phyloP scores from a whole-genome alignment of 2,113 vertebrate genomes.

The Microcebus tavaratra region DNA sequence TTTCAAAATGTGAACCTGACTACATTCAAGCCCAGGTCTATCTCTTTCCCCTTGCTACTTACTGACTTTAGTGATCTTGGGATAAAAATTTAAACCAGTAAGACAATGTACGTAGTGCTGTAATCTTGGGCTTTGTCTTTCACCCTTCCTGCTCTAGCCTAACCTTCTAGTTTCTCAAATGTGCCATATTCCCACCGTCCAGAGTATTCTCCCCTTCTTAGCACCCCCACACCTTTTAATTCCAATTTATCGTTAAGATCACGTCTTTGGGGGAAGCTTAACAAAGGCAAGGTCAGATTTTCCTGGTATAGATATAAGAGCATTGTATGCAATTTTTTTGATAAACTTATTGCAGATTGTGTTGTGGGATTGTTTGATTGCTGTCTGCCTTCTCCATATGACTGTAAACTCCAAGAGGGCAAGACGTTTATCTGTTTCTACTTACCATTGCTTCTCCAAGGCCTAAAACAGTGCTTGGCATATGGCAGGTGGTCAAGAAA shows the following conservation, averaged over 20 bases:
- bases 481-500: neutral
- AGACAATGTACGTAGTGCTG: fast-evolving
- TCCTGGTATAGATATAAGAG: neutral
- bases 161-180: neutral
- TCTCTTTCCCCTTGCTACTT: neutral
- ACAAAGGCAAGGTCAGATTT: neutral
- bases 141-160: neutral
- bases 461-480: neutral
- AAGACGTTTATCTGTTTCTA: neutral
- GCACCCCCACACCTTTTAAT: neutral
- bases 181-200: neutral
- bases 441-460: neutral
- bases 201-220: neutral
- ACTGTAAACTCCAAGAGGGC: neutral
- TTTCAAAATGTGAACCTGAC: neutral
- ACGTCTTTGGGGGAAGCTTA: neutral
- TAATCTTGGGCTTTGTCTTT: neutral
- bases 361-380: neutral
- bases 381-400: neutral
- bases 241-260: neutral
- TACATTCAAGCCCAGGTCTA: neutral
- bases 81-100: neutral
- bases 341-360: neutral
- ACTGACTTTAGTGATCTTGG: neutral
- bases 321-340: neutral